Percentiles rank a stretch among this genome's conserved stretches.
Conservation (phyloP, 2,888 invertebrate species). For the Morpho helenor region DNA sequence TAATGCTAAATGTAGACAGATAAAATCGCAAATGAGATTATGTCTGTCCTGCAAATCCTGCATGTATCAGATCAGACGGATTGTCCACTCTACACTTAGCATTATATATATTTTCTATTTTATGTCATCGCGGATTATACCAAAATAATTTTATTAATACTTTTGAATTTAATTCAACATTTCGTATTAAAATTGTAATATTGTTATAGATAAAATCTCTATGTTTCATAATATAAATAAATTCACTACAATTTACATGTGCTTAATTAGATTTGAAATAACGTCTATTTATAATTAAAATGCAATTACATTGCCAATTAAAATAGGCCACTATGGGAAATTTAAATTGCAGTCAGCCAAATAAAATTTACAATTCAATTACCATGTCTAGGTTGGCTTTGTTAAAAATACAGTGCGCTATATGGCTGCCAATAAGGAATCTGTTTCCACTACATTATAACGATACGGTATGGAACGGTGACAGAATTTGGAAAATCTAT, state of each 20-base stretch:
- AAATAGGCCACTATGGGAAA: slow-evolving; percentile 2
- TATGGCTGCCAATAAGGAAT: neutral
- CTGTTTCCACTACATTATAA: slow-evolving; percentile 2
- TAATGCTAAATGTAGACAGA: too few relatives aligned
- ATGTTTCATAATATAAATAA: neutral
- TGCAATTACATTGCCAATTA: slow-evolving; percentile 7
- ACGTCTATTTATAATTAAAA: slow-evolving; percentile 11
- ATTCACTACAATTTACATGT: neutral
- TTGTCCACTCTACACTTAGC: too few relatives aligned
- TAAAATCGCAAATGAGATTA: too few relatives aligned
- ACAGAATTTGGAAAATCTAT: neutral
- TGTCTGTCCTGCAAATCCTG: too few relatives aligned
- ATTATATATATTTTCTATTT: too few relatives aligned
- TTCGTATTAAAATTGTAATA: too few relatives aligned
- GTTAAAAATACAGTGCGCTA: slow-evolving; percentile 3
- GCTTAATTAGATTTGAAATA: slow-evolving; percentile 9
- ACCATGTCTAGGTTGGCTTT: slow-evolving; percentile 5
- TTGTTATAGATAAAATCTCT: too few relatives aligned
- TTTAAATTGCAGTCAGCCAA: slow-evolving; percentile 6
- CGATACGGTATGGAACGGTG: neutral
- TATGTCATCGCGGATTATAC: too few relatives aligned
- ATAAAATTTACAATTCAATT: slow-evolving; percentile 9
- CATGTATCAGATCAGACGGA: too few relatives aligned
- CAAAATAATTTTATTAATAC: too few relatives aligned
- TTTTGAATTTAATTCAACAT: too few relatives aligned